Evolutionary conservation across 2,888 invertebrate species (phyloP), one percentile per base, ranked within the genome.

Genomic region (Eudasyphora cyanicolor): DNA sequence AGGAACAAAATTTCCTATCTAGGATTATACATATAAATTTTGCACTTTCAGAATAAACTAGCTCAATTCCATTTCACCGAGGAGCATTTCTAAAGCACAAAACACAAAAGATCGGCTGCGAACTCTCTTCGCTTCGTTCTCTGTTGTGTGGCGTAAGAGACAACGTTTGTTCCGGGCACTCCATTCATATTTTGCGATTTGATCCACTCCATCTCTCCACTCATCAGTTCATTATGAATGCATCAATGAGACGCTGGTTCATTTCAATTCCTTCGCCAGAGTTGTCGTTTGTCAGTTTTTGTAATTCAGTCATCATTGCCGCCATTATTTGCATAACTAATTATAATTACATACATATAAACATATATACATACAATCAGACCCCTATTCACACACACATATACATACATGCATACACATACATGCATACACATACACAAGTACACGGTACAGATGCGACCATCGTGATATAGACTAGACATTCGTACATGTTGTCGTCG

Each of bases 301-400:
- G 60, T 60, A 29, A 60, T 29, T n/a, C 29, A 60, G n/a, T 32
- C n/a, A 60, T 29, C 29, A 17, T 12, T 60, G 29, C 24, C 29
- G 32, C 29, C 60, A n/a, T 60, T 17, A 60, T 60, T 60, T 60
- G 24, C 60, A 60, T 60, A 60, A 60, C 60, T 60, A 60, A 60
- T 60, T 60, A 60, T 60, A 27, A 32, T 27, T 60, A 60, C 60
- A 29, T 14, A 29, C 32, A 60, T 60, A 29, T 32, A 54, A 3
- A 21, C 21, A 54, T 7, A 17, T 51, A n/a, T 17, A 21, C 54
- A 24, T 24, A n/a, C n/a, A n/a, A n/a, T n/a, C n/a, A n/a, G n/a
- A n/a, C n/a, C n/a, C n/a, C n/a, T n/a, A n/a, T n/a, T n/a, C n/a
- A 38, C 38, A 38, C 38, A 2, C 38, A 12, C 8, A 3, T 3